Conservation (phyloP, 2,888 invertebrate species). For the Agapetus fuscipes region DNA sequence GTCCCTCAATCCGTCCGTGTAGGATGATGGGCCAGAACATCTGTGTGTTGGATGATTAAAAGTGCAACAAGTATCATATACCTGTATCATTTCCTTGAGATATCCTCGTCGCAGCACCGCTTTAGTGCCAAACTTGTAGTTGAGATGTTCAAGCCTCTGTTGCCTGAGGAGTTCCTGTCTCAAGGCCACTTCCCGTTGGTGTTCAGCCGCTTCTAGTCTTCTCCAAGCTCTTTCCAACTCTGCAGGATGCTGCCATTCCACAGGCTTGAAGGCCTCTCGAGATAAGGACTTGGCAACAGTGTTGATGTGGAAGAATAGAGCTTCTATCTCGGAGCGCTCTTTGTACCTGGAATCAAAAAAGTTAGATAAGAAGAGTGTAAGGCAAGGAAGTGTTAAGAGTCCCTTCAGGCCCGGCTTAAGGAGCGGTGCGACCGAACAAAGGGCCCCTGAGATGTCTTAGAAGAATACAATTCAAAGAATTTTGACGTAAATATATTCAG, state of each 20-base stretch:
- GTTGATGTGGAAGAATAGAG: conserved; percentile 92
- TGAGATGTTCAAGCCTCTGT: conserved; percentile 87
- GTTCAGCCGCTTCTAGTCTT: conserved; percentile 84
- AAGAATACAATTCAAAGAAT: no score
- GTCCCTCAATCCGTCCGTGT: no score
- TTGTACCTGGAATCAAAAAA: conserved; percentile 58
- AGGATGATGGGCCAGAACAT: no score
- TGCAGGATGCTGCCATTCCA: conserved; percentile 85
- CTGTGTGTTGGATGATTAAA: no score
- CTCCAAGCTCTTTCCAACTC: conserved; percentile 96
- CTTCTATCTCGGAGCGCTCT: conserved; percentile 95
- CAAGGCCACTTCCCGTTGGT: conserved; percentile 85
- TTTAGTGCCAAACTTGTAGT: conserved; percentile 93
- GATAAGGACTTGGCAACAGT: conserved; percentile 91
- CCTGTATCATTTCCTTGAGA: conserved; percentile 94
- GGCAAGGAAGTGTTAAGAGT: no score
- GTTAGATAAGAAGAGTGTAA: conserved; percentile 1
- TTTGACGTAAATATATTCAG: no score
- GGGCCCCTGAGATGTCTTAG: no score
- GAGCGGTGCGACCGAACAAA: no score
- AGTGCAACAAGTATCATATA: no score
- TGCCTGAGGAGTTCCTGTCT: conserved; percentile 85
- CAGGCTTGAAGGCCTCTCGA: conserved; percentile 75
- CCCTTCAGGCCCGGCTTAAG: no score
- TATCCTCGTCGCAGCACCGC: conserved; percentile 90